These are phyloP conservation scores for Phocides pigmalion DNA, from an alignment of 1,140 invertebrate species.

Conservation along the genomic window DNA sequence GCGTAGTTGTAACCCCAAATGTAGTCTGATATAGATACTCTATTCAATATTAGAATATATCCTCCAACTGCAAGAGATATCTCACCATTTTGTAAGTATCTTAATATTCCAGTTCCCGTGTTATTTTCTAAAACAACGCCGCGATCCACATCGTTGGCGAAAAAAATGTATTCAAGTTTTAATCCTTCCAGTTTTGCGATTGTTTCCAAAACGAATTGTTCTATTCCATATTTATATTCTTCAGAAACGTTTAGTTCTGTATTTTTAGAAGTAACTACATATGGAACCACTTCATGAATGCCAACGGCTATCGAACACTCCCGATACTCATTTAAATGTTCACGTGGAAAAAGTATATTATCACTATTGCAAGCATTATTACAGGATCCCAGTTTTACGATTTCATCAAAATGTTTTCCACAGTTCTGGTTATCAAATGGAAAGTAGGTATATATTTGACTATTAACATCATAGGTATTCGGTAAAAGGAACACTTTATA, in stretches of 20 bases:
- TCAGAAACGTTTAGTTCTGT: conserved; percentile 30
- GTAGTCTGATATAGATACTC: conserved; percentile 37
- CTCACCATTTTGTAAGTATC: conserved; percentile 35
- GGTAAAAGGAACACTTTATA: conserved; percentile 38
- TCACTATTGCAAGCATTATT: conserved; percentile 3
- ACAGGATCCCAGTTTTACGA: conserved; percentile 35
- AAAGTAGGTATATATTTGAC: conserved; percentile 40
- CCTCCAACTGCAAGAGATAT: conserved; percentile 47
- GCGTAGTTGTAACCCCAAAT: conserved; percentile 55
- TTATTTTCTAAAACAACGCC: conserved; percentile 47
- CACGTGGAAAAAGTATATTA: conserved; percentile 18
- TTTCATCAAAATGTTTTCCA: conserved; percentile 34
- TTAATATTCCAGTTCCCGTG: conserved; percentile 43
- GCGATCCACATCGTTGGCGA: conserved; percentile 14
- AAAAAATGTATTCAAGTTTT: conserved; percentile 31
- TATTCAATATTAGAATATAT: conserved; percentile 42
- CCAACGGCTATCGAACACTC: conserved; percentile 45
- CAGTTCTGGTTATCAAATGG: conserved; percentile 44
- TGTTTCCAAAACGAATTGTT: conserved; percentile 46
- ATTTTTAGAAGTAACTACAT: conserved; percentile 34
- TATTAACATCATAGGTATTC: not conserved
- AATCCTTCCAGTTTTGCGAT: conserved; percentile 38
- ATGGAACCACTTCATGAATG: conserved; percentile 41
- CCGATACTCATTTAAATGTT: conserved; percentile 19
- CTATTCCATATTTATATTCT: conserved; percentile 42